These are phyloP conservation scores for Arothron firmamentum DNA, from an alignment of 2,113 vertebrate species.

Conservation along the genomic window DNA sequence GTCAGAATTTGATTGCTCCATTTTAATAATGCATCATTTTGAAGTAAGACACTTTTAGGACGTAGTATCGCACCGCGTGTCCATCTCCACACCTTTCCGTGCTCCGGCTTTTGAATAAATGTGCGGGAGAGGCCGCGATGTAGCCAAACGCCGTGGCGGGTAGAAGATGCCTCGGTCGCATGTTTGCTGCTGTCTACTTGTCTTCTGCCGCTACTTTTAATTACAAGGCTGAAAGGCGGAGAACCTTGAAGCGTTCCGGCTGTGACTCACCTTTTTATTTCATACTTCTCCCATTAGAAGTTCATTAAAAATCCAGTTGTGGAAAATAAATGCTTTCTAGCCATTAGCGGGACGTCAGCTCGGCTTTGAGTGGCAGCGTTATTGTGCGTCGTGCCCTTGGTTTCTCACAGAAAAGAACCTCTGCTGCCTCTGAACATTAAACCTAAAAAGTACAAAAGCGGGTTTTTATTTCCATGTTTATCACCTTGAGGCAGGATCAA, in stretches of 20 bases:
- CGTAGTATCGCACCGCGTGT: too few species aligned
- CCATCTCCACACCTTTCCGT: too few species aligned
- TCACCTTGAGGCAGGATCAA: slow-evolving; percentile 56
- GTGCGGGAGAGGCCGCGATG: too few species aligned
- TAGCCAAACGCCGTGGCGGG: too few species aligned
- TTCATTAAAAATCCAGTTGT: slow-evolving; percentile 55
- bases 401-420: slow-evolving; percentile 14
- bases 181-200: slow-evolving; percentile 7
- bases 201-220: slow-evolving; percentile 41
- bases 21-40: too few species aligned
- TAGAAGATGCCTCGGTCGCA: too few species aligned
- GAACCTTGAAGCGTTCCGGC: slow-evolving; percentile 51
- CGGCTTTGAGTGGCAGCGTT: slow-evolving; percentile 13
- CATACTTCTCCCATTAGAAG: slow-evolving; percentile 44
- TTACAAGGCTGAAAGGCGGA: slow-evolving; percentile 42
- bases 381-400: slow-evolving; percentile 52
- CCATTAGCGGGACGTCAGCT: slow-evolving; percentile 52
- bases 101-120: too few species aligned
- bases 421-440: slow-evolving; percentile 19
- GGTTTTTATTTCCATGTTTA: slow-evolving; percentile 55
- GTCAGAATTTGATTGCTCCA: too few species aligned
- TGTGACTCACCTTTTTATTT: slow-evolving; percentile 47
- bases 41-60: too few species aligned
- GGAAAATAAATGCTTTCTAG: slow-evolving; percentile 52
- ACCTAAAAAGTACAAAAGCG: slow-evolving; percentile 51